Conservation (phyloP, 2,888 invertebrate genomes). For the Zaprionus lineosus region DNA sequence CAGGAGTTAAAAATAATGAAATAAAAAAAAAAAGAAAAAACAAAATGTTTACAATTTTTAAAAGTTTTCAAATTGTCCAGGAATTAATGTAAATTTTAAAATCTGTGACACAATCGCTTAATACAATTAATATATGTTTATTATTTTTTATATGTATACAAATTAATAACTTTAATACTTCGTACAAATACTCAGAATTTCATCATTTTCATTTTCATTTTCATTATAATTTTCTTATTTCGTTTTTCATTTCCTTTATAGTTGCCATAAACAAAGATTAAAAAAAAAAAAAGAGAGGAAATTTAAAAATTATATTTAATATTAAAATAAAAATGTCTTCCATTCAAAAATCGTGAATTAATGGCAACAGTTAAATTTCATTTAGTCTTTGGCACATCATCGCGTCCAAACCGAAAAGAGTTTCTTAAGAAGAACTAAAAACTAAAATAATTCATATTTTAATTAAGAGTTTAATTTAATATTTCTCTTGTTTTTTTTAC, state of each 20-base stretch:
- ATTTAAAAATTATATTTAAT: no score
- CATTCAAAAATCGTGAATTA: conserved; percentile 24
- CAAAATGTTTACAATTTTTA: background rate
- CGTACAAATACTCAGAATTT: conserved; percentile 36
- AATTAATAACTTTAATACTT: conserved; percentile 52
- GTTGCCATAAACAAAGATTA: background rate
- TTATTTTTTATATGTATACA: no score
- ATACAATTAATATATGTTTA: conserved; percentile 7
- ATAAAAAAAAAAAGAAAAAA: conserved; percentile 7
- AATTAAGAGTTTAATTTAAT: no score
- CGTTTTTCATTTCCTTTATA: background rate
- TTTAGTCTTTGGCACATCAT: conserved; percentile 64
- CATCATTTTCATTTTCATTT: background rate
- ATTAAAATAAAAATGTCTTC: no score
- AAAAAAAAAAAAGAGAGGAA: conserved; percentile 9
- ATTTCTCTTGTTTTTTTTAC: no score
- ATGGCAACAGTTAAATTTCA: conserved; percentile 43
- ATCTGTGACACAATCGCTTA: conserved; percentile 20
- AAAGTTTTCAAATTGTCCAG: conserved; percentile 10
- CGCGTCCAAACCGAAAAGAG: conserved; percentile 14
- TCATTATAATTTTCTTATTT: background rate
- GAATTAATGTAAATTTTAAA: no score
- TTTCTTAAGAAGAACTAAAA: background rate
- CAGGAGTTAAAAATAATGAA: conserved; percentile 17
- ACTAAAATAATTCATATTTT: conserved; percentile 3